Evolutionary conservation across 2,888 invertebrate species (phyloP), one percentile per base, ranked within the genome.

Genomic region (Catocala fraxini): DNA sequence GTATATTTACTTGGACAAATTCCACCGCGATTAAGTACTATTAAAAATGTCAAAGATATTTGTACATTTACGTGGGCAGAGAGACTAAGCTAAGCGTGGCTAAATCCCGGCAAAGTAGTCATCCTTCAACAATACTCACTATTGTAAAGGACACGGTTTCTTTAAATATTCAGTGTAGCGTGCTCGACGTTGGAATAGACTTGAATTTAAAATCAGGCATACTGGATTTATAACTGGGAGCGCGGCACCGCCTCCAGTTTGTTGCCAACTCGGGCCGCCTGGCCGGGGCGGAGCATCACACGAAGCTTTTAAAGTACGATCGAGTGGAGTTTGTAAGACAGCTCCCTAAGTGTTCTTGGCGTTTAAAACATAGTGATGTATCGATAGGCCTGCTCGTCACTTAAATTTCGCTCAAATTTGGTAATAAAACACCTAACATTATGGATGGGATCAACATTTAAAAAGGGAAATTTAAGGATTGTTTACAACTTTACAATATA

Each of bases 201-300:
- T 64, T 61, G 59, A 71, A 75, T 72, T 68, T 61, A 41, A 63
- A 75, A 75, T 68, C 51, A 62, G 68, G 71, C 65, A 73, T 68
- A 63, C 55, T 45, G 48, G 60, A 73, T 66, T 70, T 70, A 67
- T 68, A 69, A 49, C 63, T 59, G 46, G 51, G 35, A 65, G 51
- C 61, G 58, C 45, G 51, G 63, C 39, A 48, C 53, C 63, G 64
- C 68, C 71, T 49, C 48, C 46, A 63, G 70, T 52, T 57, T 67
- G 55, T 41, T 51, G 56, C 51, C 47, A 63, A 66, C 58, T 54
- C 53, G 13, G 47, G 42, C 46, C 55, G 46, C 53, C 53, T 12
- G 47, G 42, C 46, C 55, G 46, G 39, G 51, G 57, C 54, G 56
- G 64, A 54, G 59, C 55, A 58, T 59, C 52, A 53, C 56, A 63